Evolutionary conservation across 2,113 vertebrate species (phyloP), one percentile per base, ranked within the genome.

Genomic region (Condylura cristata): DNA sequence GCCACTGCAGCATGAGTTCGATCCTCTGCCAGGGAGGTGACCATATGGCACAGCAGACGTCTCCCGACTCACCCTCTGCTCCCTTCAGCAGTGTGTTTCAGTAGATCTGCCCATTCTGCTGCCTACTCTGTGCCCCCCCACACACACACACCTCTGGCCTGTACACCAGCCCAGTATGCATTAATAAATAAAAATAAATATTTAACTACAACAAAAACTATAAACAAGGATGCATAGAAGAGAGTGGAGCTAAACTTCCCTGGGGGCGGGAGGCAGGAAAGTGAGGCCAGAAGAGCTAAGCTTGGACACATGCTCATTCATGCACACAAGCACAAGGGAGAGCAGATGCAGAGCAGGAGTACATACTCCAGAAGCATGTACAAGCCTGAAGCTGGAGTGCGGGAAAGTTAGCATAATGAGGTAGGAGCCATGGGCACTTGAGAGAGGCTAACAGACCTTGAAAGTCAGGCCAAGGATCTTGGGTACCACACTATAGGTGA

Each of bases 291-390:
- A 66, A 3, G 30, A 53, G 34, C n/a, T n/a, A 53, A 58, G 11
- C 17, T 22, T 32, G 87, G 87, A 83, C 81, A 65, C 34, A n/a
- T n/a, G n/a, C n/a, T n/a, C n/a, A n/a, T n/a, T n/a, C 22, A 9
- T 3, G 3, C 8, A 8, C 16, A 28, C 4, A 63, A 0, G 13
- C 53, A 68, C 10, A 18, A 0, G 58, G 16, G 41, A 61, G 51
- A 70, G 60, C 3, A 46, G 41, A 41, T 11, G 17, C 26, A 22
- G 63, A 11, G 32, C 79, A 63, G 48, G 14, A 2, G 4, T 56
- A 24, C 26, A 34, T 13, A 20, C 28, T n/a, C 4, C 28, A 71
- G 39, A 60, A 46, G 24, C 81, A 32, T 0, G 11, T 2, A 1
- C 24, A 34, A 41, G 41, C 32, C 72, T 61, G 80, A 32, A 2